Evolutionary conservation across 2,113 vertebrate species (phyloP), one percentile per base, ranked within the genome.

Genomic region (Dasyprocta punctata): DNA sequence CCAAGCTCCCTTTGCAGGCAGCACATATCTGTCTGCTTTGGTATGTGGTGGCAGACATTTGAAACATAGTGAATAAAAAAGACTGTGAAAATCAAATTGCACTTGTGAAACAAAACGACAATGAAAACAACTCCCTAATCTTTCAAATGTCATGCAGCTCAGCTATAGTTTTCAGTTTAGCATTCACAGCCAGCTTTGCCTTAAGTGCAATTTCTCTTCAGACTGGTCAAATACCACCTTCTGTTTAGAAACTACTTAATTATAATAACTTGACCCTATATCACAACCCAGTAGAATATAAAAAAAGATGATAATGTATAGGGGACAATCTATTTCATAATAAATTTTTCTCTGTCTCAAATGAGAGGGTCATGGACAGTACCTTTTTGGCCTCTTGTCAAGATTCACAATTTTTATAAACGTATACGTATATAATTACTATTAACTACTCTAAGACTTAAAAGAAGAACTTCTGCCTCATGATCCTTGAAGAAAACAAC

Each of bases 21-120:
- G 38, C 90, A 90, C 1, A 0, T 86, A 91, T 84, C 54, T 98
- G 38, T 96, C 98, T 89, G 44, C 90, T 92, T 69, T 97, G 49
- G 91, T 95, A 19, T 13, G 56, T 89, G 81, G 93, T 63, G 85
- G 63, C 56, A 97, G 97, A 63, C 88, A 89, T 97, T 89, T 98
- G 89, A 96, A 98, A 98, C 95, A 96, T 0, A 1, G 75, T 94
- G 36, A 94, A 88, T 94, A 88, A 94, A 96, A 98, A 90, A 80
- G 87, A 54, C 33, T 93, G 24, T 89, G 97, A 93, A 92, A 97
- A 98, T 98, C 89, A 93, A 78, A 97, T 67, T 83, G 17, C 87
- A 44, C 49, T 96, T 95, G 60, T 92, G 86, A 98, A 98, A 95
- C 38, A 85, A 98, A 98, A 75, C 1, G 69, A 36, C 33, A 97